Evolutionary conservation across 2,888 invertebrate species (phyloP).

Genomic region (Ornithoptera priamus): DNA sequence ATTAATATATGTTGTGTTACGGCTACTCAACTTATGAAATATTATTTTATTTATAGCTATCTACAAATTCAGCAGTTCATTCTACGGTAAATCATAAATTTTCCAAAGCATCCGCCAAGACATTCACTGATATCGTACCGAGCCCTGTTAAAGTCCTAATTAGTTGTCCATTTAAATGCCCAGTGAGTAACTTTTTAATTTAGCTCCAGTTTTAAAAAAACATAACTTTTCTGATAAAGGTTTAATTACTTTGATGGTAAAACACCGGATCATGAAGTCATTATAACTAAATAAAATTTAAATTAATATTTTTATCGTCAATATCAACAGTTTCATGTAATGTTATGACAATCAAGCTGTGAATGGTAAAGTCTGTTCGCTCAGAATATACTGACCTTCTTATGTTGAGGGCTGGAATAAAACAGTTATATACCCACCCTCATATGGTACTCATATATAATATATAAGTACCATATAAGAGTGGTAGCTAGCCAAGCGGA

Average conservation of each 20-base stretch:
- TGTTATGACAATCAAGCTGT: too few species aligned
- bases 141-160: conserved; percentile 65
- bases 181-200: conserved; percentile 43
- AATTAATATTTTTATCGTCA: too few species aligned
- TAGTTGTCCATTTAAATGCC: conserved; percentile 60
- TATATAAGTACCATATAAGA: too few species aligned
- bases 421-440: too few species aligned
- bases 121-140: conserved; percentile 56
- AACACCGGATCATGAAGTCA: too few species aligned
- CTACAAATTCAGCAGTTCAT: background rate
- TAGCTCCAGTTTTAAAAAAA: background rate
- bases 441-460: too few species aligned
- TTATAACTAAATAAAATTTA: too few species aligned
- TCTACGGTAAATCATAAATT: background rate
- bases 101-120: conserved; percentile 33
- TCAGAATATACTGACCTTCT: too few species aligned
- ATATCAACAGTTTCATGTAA: too few species aligned
- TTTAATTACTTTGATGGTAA: background rate
- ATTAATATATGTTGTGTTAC: background rate
- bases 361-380: too few species aligned
- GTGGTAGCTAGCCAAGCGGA: too few species aligned
- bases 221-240: background rate
- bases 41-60: background rate
- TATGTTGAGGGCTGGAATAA: too few species aligned
- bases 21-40: background rate